Percentiles rank a stretch among this genome's conserved stretches.
Evolutionary conservation across 2,797 vertebrate genomes (phyloP).

Genomic region (Prionace glauca): DNA sequence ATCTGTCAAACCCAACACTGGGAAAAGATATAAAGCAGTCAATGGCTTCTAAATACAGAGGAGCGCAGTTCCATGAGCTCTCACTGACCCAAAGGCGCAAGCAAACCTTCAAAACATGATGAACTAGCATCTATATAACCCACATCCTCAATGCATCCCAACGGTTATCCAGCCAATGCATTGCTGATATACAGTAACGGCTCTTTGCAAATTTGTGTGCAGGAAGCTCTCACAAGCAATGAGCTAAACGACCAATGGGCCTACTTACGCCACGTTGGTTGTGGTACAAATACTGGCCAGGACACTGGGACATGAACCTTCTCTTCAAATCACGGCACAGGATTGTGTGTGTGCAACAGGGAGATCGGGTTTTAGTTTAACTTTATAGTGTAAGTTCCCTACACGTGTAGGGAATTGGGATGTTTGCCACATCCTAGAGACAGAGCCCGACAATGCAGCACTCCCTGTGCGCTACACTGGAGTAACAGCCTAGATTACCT

Average conservation of each 20-base stretch:
- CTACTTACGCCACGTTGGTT: neutral
- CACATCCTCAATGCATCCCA: neutral
- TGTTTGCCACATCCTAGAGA: neutral
- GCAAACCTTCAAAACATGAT: neutral
- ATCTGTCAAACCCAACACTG: constrained; percentile 22
- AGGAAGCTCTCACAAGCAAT: neutral
- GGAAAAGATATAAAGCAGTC: neutral
- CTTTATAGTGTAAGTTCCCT: neutral
- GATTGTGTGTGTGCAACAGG: neutral
- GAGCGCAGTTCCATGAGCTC: neutral
- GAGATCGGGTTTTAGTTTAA: neutral
- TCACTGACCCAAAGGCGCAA: neutral
- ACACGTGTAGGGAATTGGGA: neutral
- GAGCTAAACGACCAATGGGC: neutral
- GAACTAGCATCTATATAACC: neutral
- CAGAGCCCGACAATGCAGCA: neutral
- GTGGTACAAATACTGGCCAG: neutral
- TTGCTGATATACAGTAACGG: neutral
- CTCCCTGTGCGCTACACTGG: neutral
- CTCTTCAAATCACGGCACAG: neutral
- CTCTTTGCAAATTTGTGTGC: neutral
- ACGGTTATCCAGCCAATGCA: neutral
- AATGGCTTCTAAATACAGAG: neutral
- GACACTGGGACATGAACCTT: neutral
- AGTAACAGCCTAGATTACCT: neutral